phyloP scores from a whole-genome alignment of 2,888 invertebrate species.

The Synanthedon formicaeformis region DNA sequence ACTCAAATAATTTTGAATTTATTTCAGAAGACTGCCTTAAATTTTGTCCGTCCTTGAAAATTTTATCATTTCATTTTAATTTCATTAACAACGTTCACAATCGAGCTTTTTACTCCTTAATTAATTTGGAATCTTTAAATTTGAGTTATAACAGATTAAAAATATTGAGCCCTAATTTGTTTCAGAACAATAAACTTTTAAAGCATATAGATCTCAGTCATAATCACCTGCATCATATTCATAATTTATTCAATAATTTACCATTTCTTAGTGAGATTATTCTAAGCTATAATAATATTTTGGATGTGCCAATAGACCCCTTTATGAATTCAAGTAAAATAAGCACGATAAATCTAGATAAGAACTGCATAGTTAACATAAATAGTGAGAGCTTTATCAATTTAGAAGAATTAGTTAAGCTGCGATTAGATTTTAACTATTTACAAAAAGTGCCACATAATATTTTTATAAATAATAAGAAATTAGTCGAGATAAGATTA shows the following conservation, averaged over 20 bases:
- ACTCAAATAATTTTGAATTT: conserved; percentile 88
- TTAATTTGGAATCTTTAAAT: conserved; percentile 83
- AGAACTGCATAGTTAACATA: conserved; percentile 86
- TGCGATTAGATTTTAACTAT: conserved; percentile 88
- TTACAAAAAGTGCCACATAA: conserved; percentile 83
- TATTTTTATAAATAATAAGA: conserved; percentile 80
- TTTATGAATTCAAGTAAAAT: conserved; percentile 84
- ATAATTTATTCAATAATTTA: conserved; percentile 84
- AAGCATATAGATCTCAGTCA: conserved; percentile 86
- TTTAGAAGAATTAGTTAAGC: conserved; percentile 79
- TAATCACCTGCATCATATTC: conserved; percentile 90
- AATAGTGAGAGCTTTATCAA: conserved; percentile 84
- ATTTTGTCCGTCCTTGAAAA: conserved; percentile 84
- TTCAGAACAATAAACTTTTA: conserved; percentile 81
- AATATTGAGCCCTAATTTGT: conserved; percentile 80
- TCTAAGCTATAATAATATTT: conserved; percentile 88
- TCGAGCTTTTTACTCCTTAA: conserved; percentile 81
- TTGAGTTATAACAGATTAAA: conserved; percentile 90
- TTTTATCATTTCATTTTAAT: conserved; percentile 87
- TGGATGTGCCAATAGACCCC: conserved; percentile 86
- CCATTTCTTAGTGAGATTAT: conserved; percentile 84
- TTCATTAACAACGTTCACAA: conserved; percentile 83
- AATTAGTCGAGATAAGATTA: conserved; percentile 82
- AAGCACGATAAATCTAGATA: conserved; percentile 84
- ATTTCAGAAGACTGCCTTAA: conserved; percentile 87